These are phyloP conservation scores for Asbolus verrucosus DNA, from an alignment of 1,140 invertebrate genomes.

Conservation along the genomic window DNA sequence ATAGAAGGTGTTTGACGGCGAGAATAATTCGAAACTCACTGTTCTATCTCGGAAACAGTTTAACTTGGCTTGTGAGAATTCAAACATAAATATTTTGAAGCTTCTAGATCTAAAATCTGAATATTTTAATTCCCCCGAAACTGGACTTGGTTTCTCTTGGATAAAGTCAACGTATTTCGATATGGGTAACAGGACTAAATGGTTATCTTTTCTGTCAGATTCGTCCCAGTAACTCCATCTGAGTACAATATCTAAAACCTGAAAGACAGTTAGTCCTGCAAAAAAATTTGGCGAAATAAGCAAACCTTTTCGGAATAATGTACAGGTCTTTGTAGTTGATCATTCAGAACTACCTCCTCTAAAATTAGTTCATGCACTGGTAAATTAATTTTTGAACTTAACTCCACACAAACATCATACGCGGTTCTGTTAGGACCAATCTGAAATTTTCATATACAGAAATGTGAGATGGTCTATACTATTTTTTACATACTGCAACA, in stretches of 20 bases:
- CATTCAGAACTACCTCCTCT: conserved; percentile 81
- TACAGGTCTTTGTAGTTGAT: conserved; percentile 78
- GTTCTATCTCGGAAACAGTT: conserved; percentile 84
- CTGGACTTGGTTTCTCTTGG: conserved; percentile 68
- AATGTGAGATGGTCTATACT: neutral
- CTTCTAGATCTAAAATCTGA: conserved; percentile 81
- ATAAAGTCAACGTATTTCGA: conserved; percentile 67
- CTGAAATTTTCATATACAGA: too few relatives aligned
- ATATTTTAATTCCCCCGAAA: conserved; percentile 79
- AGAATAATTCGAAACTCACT: conserved; percentile 65
- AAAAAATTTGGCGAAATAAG: neutral
- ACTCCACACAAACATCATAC: conserved; percentile 77
- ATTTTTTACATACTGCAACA: conserved; percentile 69
- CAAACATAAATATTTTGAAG: conserved; percentile 82
- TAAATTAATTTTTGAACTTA: conserved; percentile 72
- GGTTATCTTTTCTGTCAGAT: conserved; percentile 83
- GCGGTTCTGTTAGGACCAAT: conserved; percentile 82
- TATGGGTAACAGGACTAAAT: conserved; percentile 75
- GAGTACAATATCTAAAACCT: conserved; percentile 76
- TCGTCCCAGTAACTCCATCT: conserved; percentile 90
- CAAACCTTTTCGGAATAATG: conserved; percentile 78
- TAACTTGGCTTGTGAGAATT: conserved; percentile 83
- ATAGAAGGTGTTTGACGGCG: neutral
- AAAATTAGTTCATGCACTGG: conserved; percentile 76
- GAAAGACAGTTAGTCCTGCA: conserved; percentile 61